phyloP scores from a whole-genome alignment of 2,888 invertebrate species.

The Rhopalosiphum nymphaeae region DNA sequence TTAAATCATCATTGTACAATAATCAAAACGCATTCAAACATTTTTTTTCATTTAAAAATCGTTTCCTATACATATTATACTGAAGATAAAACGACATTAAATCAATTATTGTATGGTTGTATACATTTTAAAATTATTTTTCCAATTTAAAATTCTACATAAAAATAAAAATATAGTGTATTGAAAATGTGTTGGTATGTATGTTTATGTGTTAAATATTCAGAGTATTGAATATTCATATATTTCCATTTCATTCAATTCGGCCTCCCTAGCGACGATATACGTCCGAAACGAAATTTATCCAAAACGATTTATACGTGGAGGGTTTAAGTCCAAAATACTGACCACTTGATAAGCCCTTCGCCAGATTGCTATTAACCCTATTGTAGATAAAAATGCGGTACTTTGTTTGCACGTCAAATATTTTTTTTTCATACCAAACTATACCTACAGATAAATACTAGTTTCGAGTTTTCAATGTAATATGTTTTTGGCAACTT shows the following conservation, averaged over 20 bases:
- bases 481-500: not conserved
- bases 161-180: not conserved
- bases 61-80: not conserved
- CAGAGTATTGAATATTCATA: not conserved
- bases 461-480: not conserved
- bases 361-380: not conserved
- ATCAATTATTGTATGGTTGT: not conserved
- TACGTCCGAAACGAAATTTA: not conserved
- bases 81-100: not conserved
- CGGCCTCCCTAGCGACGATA: not conserved
- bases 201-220: not conserved
- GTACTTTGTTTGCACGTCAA: not conserved
- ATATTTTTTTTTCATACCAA: not conserved
- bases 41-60: not conserved
- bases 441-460: not conserved
- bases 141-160: not conserved
- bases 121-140: not conserved
- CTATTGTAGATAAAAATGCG: not conserved
- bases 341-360: not conserved
- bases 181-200: not conserved
- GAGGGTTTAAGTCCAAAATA: not conserved
- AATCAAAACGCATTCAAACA: not conserved
- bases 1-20: not conserved
- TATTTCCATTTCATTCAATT: not conserved
- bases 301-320: not conserved